Percentiles rank a stretch among this genome's conserved stretches.
These are phyloP conservation scores for Dryococelus australis DNA, from an alignment of 2,888 invertebrate genomes.

Conservation along the genomic window DNA sequence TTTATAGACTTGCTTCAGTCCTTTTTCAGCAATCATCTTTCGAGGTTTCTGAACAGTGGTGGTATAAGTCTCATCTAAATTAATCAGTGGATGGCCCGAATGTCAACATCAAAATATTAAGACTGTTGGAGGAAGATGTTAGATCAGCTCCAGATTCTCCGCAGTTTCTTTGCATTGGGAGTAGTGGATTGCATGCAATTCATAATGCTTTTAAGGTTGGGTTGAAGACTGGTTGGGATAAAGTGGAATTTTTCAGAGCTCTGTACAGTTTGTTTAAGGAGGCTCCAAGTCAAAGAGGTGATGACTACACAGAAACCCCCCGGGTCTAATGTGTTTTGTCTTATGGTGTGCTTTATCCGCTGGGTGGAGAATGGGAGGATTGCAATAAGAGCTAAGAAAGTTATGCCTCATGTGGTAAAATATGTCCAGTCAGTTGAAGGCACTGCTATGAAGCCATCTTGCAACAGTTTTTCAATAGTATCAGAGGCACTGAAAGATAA, in stretches of 20 bases:
- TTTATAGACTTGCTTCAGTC: no score
- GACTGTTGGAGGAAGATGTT: no score
- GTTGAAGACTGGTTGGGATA: no score
- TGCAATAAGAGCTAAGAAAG: background rate
- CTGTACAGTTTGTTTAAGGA: background rate
- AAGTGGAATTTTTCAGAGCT: background rate
- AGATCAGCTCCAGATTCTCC: no score
- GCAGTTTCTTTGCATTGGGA: no score
- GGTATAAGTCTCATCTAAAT: background rate
- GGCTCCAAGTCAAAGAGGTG: background rate
- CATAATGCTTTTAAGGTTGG: no score
- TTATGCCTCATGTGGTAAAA: background rate
- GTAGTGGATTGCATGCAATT: no score
- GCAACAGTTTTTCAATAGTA: background rate
- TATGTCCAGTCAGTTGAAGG: background rate
- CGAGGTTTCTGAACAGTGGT: background rate
- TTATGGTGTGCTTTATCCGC: background rate
- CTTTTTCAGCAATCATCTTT: no score
- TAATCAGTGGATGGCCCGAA: no score
- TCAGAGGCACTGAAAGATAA: no score
- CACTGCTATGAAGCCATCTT: background rate
- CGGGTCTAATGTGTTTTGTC: background rate
- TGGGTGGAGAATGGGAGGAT: background rate
- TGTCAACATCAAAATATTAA: no score
- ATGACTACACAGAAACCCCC: background rate